These are phyloP conservation scores for Atractosteus spatula DNA, from an alignment of 2,113 vertebrate species.

Conservation along the genomic window DNA sequence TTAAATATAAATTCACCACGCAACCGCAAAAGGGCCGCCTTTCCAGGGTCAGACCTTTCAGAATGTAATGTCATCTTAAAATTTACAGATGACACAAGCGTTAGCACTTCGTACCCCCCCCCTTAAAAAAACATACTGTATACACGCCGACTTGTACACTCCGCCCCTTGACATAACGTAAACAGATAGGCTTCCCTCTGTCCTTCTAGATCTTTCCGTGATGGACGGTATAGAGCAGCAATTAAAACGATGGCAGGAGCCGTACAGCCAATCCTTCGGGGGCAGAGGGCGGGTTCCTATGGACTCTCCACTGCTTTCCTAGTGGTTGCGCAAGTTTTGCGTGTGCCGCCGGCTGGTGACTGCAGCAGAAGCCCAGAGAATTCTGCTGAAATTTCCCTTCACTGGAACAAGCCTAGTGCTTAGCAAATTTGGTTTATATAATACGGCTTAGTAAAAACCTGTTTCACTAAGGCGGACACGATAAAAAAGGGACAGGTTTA, in stretches of 20 bases:
- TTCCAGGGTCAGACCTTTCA: too few species aligned
- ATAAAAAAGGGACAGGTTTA: slow-evolving; percentile 13
- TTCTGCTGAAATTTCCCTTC: slow-evolving; percentile 50
- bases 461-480: slow-evolving; percentile 13
- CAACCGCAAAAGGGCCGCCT: too few species aligned
- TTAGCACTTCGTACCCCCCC: too few species aligned
- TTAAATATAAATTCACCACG: too few species aligned
- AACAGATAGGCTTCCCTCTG: slow-evolving; percentile 20
- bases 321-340: slow-evolving; percentile 38
- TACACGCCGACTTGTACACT: too few species aligned
- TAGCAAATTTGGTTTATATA: slow-evolving; percentile 56
- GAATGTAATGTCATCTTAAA: too few species aligned
- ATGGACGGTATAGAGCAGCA: slow-evolving; percentile 47
- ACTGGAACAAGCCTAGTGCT: slow-evolving; percentile 48
- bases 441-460: slow-evolving; percentile 37
- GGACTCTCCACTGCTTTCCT: slow-evolving; percentile 21
- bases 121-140: too few species aligned
- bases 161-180: slow-evolving; percentile 26
- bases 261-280: slow-evolving; percentile 45
- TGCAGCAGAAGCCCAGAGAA: slow-evolving; percentile 51
- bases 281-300: slow-evolving; percentile 37
- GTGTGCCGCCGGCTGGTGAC: slow-evolving; percentile 32
- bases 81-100: too few species aligned
- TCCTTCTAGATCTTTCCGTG: slow-evolving; percentile 65
- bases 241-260: slow-evolving; percentile 29